Conservation (phyloP, 2,888 invertebrate genomes). For the Rapana venosa region DNA sequence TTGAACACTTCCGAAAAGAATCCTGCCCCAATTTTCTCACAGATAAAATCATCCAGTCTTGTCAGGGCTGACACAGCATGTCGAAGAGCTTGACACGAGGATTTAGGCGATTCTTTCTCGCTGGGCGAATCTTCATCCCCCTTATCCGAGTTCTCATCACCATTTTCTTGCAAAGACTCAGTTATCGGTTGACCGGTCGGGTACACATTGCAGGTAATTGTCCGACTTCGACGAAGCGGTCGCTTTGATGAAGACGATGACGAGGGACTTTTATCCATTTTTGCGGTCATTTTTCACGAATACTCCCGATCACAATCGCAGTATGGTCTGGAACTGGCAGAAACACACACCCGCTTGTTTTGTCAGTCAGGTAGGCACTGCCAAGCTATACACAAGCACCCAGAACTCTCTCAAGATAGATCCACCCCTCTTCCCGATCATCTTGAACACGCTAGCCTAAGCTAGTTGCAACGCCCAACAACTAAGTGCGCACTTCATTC, state of each 20-base stretch:
- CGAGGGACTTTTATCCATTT: constrained; percentile 35
- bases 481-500: neutral
- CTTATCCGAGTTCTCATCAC: constrained; percentile 18
- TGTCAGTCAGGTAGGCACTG: neutral
- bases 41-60: constrained; percentile 94
- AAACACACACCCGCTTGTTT: neutral
- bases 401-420: neutral
- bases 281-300: constrained; percentile 31
- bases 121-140: neutral
- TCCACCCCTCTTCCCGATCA: neutral
- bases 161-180: constrained; percentile 23
- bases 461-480: neutral
- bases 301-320: too few species aligned
- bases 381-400: neutral
- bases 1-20: constrained; percentile 99
- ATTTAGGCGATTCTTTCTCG: constrained; percentile 46
- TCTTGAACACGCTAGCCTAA: neutral
- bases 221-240: constrained; percentile 41
- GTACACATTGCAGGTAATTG: constrained; percentile 43
- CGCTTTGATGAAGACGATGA: constrained; percentile 5
- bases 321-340: neutral
- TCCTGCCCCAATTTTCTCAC: constrained; percentile 95
- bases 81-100: constrained; percentile 92
- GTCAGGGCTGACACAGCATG: constrained; percentile 95
- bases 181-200: constrained; percentile 25